Percentiles rank a stretch among this genome's conserved stretches.
These are phyloP conservation scores for Drosophila acutilabella DNA, from an alignment of 2,888 invertebrate species.

Conservation along the genomic window DNA sequence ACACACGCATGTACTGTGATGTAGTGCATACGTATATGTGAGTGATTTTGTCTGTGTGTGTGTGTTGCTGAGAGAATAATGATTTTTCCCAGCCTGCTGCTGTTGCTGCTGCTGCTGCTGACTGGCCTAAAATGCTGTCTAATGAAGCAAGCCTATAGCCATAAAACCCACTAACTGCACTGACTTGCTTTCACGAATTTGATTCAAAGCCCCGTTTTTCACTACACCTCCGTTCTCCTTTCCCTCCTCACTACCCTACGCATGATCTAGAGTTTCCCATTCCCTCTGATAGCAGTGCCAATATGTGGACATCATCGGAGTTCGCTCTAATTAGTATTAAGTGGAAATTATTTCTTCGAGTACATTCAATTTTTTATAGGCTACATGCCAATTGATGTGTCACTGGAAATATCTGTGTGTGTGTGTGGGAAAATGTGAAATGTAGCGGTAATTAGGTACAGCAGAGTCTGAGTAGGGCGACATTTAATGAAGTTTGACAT, in stretches of 20 bases:
- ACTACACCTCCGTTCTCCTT: neutral
- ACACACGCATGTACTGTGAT: conserved; percentile 21
- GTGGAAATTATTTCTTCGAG: conserved; percentile 77
- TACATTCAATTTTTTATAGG: conserved; percentile 63
- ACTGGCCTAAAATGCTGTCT: conserved; percentile 74
- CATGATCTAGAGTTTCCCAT: neutral
- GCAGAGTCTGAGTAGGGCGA: conserved; percentile 29
- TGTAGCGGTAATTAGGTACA: conserved; percentile 62
- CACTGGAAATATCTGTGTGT: conserved; percentile 35
- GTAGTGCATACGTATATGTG: conserved; percentile 18
- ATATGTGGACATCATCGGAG: conserved; percentile 54
- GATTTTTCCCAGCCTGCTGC: conserved; percentile 68
- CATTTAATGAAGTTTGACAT: conserved; percentile 67
- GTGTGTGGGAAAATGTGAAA: conserved; percentile 42
- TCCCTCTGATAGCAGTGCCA: conserved; percentile 44
- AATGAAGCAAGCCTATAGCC: conserved; percentile 74
- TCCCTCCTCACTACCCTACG: neutral
- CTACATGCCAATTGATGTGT: conserved; percentile 62
- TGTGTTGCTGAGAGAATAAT: conserved; percentile 57
- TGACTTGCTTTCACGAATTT: conserved; percentile 73
- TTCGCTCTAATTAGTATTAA: conserved; percentile 77
- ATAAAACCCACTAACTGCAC: conserved; percentile 77
- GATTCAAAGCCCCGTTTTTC: conserved; percentile 27
- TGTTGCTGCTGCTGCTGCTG: conserved; percentile 70
- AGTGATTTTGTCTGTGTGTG: neutral